Conservation (phyloP, 2,888 invertebrate species). For the Strigamia transsilvanica region DNA sequence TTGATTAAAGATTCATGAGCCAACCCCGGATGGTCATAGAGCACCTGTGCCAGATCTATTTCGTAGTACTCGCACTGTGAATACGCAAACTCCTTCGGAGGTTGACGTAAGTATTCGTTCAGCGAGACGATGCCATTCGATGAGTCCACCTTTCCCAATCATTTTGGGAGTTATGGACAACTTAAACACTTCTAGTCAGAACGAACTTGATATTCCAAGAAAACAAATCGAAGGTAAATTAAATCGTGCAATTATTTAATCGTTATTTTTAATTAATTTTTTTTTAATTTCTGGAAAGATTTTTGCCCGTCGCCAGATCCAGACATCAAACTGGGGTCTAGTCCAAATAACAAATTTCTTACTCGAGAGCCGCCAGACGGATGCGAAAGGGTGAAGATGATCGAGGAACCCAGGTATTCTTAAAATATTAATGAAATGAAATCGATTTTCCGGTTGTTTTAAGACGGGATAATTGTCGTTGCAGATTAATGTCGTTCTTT, state of each 20-base stretch:
- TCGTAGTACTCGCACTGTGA: conserved; percentile 75
- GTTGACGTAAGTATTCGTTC: conserved; percentile 57
- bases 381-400: conserved; percentile 80
- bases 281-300: conserved; percentile 44
- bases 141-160: conserved; percentile 72
- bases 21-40: conserved; percentile 84
- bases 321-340: conserved; percentile 70
- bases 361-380: conserved; percentile 89
- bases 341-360: conserved; percentile 83
- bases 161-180: conserved; percentile 70
- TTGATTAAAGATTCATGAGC: conserved; percentile 67
- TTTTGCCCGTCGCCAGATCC: conserved; percentile 58
- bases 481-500: conserved; percentile 53
- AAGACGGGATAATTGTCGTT: conserved; percentile 39
- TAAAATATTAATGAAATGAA: neutral
- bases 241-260: neutral
- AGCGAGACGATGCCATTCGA: conserved; percentile 66
- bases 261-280: conserved; percentile 15
- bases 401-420: conserved; percentile 69
- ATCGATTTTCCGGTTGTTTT: neutral
- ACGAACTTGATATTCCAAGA: conserved; percentile 57
- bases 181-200: conserved; percentile 70
- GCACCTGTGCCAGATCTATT: conserved; percentile 82
- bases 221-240: conserved; percentile 3
- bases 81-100: conserved; percentile 83